Conservation (phyloP, 2,888 invertebrate species). For the Dicyrtoma fusca region DNA sequence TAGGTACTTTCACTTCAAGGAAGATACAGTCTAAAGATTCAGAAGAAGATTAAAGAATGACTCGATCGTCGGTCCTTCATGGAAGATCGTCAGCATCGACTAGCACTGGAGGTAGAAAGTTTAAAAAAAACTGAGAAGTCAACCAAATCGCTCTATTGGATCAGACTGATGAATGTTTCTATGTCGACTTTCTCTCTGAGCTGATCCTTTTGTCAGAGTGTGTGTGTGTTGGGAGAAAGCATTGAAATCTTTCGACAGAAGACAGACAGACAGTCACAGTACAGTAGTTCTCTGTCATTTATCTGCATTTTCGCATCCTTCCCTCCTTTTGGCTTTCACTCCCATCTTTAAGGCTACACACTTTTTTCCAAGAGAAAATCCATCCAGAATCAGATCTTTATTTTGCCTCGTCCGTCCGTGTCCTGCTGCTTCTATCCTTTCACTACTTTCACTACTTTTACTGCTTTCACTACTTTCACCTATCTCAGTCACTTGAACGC, state of each 20-base stretch:
- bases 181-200: neutral
- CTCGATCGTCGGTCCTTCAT: neutral
- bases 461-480: too few relatives aligned
- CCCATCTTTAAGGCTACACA: neutral
- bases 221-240: neutral
- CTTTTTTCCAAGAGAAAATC: too few relatives aligned
- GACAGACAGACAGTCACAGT: too few relatives aligned
- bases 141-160: neutral
- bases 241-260: too few relatives aligned
- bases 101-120: neutral
- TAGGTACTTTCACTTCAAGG: too few relatives aligned
- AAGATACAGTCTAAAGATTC: too few relatives aligned
- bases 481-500: too few relatives aligned
- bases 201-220: neutral
- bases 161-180: conserved; percentile 16
- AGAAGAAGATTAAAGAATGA: too few relatives aligned
- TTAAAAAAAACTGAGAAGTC: neutral
- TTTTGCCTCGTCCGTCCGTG: neutral
- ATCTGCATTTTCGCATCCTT: neutral
- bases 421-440: neutral
- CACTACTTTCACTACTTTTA: too few relatives aligned
- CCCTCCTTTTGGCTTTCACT: neutral
- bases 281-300: too few relatives aligned
- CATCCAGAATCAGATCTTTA: neutral
- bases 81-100: neutral